Percentiles rank a stretch among this genome's conserved stretches.
Evolutionary conservation across 2,113 vertebrate genomes (phyloP).

Genomic region (Cygnus buccinator): DNA sequence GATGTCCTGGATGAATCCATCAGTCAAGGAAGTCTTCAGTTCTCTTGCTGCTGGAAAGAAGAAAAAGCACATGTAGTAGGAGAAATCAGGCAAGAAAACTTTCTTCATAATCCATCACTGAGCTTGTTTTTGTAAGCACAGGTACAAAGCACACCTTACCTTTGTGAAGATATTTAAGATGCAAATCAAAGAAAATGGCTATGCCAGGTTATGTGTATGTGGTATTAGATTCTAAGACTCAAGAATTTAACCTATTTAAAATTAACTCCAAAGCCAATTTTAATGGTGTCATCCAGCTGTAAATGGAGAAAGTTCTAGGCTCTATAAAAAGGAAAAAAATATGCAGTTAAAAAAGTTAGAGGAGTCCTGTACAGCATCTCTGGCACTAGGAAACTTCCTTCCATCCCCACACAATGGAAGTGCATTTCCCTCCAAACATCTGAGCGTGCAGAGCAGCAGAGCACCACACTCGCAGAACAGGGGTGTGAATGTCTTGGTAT

Average conservation of each 20-base stretch:
- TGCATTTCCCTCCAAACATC: rapidly evolving
- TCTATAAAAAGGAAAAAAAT: background rate
- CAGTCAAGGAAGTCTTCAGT: slow-evolving; percentile 10
- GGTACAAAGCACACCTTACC: background rate
- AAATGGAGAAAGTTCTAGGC: background rate
- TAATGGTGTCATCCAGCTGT: background rate
- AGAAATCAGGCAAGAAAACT: background rate
- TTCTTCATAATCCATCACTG: background rate
- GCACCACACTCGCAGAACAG: background rate
- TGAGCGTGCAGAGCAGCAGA: background rate
- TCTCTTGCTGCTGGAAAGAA: background rate
- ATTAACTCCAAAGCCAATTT: background rate
- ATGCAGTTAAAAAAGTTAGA: background rate
- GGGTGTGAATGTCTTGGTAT: rapidly evolving
- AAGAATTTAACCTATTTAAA: background rate
- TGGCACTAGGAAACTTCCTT: background rate
- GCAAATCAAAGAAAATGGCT: background rate
- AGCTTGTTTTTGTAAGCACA: background rate
- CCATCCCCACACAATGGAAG: background rate
- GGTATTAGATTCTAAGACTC: background rate
- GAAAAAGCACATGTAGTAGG: background rate
- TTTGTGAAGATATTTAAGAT: background rate
- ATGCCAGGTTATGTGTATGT: background rate
- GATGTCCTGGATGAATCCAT: slow-evolving; percentile 19
- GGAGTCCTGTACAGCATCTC: background rate